A percentile compares a stretch with the other conserved stretches of the same genome.
These are phyloP conservation scores for Sitta carolinensis DNA, from an alignment of 2,797 vertebrate genomes.

Conservation along the genomic window DNA sequence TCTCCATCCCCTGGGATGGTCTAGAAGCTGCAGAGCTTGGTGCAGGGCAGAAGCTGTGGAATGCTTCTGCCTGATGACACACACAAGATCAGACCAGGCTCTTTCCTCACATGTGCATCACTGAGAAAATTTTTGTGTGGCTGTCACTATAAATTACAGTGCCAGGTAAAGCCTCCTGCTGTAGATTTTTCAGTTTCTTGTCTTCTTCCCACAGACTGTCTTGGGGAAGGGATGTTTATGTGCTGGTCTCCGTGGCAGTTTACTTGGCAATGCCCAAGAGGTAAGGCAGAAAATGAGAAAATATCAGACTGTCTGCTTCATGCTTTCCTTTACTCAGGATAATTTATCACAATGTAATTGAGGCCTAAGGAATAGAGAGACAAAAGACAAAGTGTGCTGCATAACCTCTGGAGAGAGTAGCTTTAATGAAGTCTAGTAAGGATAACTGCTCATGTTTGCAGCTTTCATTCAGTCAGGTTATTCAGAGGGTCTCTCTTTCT, in stretches of 20 bases:
- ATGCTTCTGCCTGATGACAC: not conserved
- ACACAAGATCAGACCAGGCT: not conserved
- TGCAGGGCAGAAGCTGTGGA: not conserved
- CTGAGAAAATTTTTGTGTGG: not conserved
- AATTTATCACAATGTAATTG: not conserved
- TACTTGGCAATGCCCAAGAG: not conserved
- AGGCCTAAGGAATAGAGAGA: not conserved
- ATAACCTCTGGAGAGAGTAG: not conserved
- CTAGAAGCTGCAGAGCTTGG: not conserved
- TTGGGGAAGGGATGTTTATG: not conserved
- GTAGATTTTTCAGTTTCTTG: not conserved
- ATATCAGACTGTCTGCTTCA: not conserved
- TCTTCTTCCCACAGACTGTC: not conserved
- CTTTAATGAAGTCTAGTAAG: not conserved
- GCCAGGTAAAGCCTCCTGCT: not conserved
- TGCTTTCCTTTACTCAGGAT: not conserved
- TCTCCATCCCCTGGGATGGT: not conserved
- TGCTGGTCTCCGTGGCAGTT: accelerated
- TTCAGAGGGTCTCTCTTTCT: not conserved
- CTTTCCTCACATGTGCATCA: not conserved
- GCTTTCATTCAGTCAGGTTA: not conserved
- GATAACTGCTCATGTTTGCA: not conserved
- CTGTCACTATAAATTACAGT: not conserved
- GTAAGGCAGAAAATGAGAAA: not conserved
- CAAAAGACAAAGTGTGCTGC: not conserved